Base-by-base conservation (phyloP, 1,140 invertebrate genomes). In the Meloidogyne exigua region DNA sequence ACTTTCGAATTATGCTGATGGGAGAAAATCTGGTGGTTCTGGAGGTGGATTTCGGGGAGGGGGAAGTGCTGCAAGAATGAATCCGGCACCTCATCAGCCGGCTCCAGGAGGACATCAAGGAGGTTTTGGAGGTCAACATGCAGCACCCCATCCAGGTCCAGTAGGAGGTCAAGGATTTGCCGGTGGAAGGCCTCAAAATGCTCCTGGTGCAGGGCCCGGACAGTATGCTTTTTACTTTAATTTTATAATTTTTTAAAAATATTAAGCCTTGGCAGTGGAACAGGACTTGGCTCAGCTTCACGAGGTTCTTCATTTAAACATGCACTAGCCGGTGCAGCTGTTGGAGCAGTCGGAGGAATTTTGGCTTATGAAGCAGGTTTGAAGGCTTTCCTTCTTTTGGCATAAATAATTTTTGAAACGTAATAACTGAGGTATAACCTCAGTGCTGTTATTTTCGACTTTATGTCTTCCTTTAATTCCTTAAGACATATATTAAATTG, bases 261-360 rank as follows among this genome's bases (percentile, higher is more conserved):
- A 28, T 75, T 67, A n/a, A 79, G 77, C n/a, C 77, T 79, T 66
- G 77, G 68, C 25, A 11, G 32, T 28, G 78, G 78, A 10, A 72
- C 32, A 49, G 78, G 78, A 7, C 64, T 72, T 21, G 78, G 78
- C 10, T 80, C 78, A 1, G 63, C 76, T 39, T 68, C 44, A 36
- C 67, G 78, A 18, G 78, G 75, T 25, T 44, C 32, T 32, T 26
- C 76, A 25, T 80, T 80, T 63, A 80, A 76, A 26, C 65, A 42
- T 12, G 78, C 78, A 0, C 25, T 80, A 18, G 78, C 78, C 23
- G 78, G 78, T 64, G 78, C 78, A 32, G 78, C 78, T 12, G 10
- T 80, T 62, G 78, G 78, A 10, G 71, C 78, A 15, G 57, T 80
- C 9, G 78, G 78, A 65, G 76, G 76, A 57, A 49, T 80, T 39